Conservation (phyloP, 1,140 invertebrate genomes). For the Agrilus planipennis region DNA sequence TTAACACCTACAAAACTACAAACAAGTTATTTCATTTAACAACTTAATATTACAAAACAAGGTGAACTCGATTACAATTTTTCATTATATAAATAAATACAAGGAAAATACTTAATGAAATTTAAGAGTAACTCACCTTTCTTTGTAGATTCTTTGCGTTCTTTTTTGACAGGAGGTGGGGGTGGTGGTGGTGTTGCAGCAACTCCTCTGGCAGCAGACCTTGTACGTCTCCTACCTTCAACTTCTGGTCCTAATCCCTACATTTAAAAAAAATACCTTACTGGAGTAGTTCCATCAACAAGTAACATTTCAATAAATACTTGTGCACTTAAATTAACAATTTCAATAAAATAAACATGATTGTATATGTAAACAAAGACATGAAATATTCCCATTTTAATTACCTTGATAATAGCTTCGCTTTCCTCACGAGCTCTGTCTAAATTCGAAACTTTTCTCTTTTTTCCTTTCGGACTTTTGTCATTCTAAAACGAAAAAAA, state of each 20-base stretch:
- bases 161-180: conserved; percentile 32
- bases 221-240: conserved; percentile 33
- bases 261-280: conserved; percentile 11
- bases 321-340: too few species aligned
- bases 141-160: conserved; percentile 25
- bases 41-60: too few species aligned
- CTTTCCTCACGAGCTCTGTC: conserved; percentile 27
- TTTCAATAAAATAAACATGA: too few species aligned
- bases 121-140: conserved; percentile 6
- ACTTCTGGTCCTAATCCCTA: conserved; percentile 30
- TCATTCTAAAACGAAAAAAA: conserved; percentile 25
- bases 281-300: too few species aligned
- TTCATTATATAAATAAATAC: too few species aligned
- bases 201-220: conserved; percentile 34
- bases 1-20: too few species aligned
- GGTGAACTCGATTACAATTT: too few species aligned
- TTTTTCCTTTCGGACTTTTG: conserved; percentile 26
- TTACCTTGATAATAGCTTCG: conserved; percentile 32
- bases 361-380: too few species aligned
- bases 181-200: conserved; percentile 34
- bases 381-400: too few species aligned
- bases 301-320: too few species aligned
- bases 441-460: conserved; percentile 23
- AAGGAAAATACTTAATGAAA: neutral
- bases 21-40: too few species aligned